Evolutionary conservation across 2,113 vertebrate genomes (phyloP), one percentile per base, ranked within the genome.

Genomic region (Cynopterus brachyotis): DNA sequence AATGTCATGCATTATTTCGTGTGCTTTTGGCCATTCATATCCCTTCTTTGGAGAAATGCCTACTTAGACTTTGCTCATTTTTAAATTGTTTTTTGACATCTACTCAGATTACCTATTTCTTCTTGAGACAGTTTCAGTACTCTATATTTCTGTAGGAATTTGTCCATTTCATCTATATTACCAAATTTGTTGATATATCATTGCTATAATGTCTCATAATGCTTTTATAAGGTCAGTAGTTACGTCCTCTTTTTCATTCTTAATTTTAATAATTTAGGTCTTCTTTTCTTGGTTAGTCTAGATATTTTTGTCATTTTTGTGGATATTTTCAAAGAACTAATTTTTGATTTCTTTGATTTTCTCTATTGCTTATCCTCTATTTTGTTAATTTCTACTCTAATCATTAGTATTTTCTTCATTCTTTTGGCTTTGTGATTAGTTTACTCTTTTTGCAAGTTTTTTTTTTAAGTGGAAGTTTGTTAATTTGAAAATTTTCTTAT

Each of bases 71-170:
- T 83, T 47, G 4, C 19, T 81, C 26, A 42, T 7, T 90, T 96
- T 80, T 82, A 83, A 81, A 47, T 72, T 89, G 13, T 84, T 60
- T 78, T 78, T 69, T 91, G 70, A 79, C n/a, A n/a, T n/a, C n/a
- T n/a, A 12, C n/a, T 96, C 57, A 50, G 37, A 78, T 35, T 84
- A 60, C 69, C n/a, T 70, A 0, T 47, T 75, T 83, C 69, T 76
- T 78, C 50, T 72, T 42, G 24, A 91, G 26, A 59, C n/a, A 62
- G 6, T 84, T 82, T 83, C 30, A 80, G 22, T 66, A 70, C 20
- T 57, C 79, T 73, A 12, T 85, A 32, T 59, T 22, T 50, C 67
- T 88, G 20, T 64, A 57, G 75, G n/a, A 72, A 47, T 90, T 35
- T 50, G 17, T 73, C 37, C 19, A 66, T 66, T 82, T 89, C 20